These are phyloP conservation scores for Geotrupes spiniger DNA, from an alignment of 2,888 invertebrate species.

Conservation along the genomic window DNA sequence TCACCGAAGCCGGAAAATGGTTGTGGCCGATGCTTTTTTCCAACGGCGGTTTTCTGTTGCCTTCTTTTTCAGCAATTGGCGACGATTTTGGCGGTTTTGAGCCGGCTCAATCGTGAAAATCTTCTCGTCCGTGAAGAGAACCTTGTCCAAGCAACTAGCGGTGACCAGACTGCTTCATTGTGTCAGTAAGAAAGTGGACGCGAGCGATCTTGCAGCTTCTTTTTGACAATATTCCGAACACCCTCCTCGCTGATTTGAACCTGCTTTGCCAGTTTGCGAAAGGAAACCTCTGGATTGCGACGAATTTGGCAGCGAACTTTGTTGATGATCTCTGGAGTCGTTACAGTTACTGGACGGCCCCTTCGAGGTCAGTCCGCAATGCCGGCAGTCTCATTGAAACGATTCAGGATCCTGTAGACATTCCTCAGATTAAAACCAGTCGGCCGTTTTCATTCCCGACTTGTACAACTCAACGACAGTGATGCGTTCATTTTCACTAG, in stretches of 20 bases:
- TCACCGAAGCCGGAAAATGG: background rate
- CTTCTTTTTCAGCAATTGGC: background rate
- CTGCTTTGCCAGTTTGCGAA: background rate
- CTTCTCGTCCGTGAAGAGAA: conserved; percentile 1
- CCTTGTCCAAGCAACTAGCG: background rate
- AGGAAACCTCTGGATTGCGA: background rate
- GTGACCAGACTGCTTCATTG: background rate
- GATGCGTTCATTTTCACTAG: no score
- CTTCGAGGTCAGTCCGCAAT: no score
- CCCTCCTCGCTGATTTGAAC: background rate
- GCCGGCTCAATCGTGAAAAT: background rate
- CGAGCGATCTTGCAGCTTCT: background rate
- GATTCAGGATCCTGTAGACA: no score
- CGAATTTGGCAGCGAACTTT: background rate
- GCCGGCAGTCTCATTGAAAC: no score
- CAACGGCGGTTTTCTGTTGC: background rate
- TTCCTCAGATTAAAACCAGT: no score
- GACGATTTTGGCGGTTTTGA: background rate
- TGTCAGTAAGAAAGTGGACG: background rate
- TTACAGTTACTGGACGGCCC: no score
- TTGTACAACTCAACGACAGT: no score
- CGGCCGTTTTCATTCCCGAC: no score
- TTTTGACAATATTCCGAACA: background rate
- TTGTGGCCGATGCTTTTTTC: background rate
- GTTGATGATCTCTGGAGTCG: background rate